phyloP scores from a whole-genome alignment of 2,888 invertebrate species.

The Tuta absoluta region DNA sequence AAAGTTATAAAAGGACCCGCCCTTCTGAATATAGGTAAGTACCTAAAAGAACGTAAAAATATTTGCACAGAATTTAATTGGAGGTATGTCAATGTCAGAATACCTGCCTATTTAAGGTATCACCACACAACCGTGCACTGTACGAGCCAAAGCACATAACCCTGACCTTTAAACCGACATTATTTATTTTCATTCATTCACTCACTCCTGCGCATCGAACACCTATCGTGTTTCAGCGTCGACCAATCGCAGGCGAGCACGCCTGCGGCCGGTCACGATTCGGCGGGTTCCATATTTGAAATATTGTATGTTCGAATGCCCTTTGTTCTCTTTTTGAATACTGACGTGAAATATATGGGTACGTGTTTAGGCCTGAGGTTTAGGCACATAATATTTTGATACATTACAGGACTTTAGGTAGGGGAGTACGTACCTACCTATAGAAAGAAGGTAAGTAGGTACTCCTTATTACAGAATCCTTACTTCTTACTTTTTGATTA shows the following conservation, averaged over 20 bases:
- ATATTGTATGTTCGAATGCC: slow-evolving; percentile 33
- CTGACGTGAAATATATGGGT: slow-evolving; percentile 30
- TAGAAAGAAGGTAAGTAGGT: too few relatives aligned
- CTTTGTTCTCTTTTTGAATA: slow-evolving; percentile 32
- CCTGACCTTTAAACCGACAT: slow-evolving; percentile 4
- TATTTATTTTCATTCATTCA: slow-evolving; percentile 27
- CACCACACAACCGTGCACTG: background rate
- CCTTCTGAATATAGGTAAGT: too few relatives aligned
- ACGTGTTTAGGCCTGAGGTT: too few relatives aligned
- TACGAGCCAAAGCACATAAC: slow-evolving; percentile 7
- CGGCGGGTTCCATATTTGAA: slow-evolving; percentile 64
- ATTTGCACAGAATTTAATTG: too few relatives aligned
- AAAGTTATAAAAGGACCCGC: too few relatives aligned
- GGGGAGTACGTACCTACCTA: too few relatives aligned
- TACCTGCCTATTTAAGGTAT: background rate
- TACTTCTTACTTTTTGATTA: too few relatives aligned
- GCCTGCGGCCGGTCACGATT: slow-evolving; percentile 67
- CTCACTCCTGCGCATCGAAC: slow-evolving; percentile 40
- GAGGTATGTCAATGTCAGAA: background rate
- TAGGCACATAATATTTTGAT: too few relatives aligned
- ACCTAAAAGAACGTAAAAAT: too few relatives aligned
- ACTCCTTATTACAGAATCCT: too few relatives aligned
- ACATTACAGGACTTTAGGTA: too few relatives aligned
- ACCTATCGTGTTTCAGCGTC: slow-evolving; percentile 41
- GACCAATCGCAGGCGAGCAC: slow-evolving; percentile 56